Evolutionary conservation across 30 jellyfish, hydroid and myxozoan species (phyloP).

Genomic region (Cassiopea andromeda): DNA sequence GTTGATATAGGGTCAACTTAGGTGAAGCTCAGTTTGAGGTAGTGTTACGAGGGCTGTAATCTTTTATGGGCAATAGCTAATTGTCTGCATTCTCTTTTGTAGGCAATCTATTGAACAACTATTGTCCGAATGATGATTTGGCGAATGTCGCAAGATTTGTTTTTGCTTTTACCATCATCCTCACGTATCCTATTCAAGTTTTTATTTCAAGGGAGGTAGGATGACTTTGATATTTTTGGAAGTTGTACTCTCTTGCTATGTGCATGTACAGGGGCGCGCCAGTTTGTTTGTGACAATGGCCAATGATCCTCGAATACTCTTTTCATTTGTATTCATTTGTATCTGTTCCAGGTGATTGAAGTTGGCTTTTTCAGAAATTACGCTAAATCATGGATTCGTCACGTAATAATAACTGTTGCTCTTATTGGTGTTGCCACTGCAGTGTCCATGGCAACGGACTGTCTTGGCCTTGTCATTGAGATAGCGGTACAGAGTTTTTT

Average conservation of each 20-base stretch:
- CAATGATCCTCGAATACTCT: too few species aligned
- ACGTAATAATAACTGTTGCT: constrained; percentile 60
- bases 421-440: constrained; percentile 69
- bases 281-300: too few species aligned
- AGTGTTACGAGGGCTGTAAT: too few species aligned
- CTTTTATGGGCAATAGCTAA: not conserved
- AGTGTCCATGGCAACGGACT: constrained; percentile 82
- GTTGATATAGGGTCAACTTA: too few species aligned
- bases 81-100: not conserved
- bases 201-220: constrained; percentile 80
- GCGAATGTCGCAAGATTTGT: constrained; percentile 80
- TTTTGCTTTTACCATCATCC: constrained; percentile 71
- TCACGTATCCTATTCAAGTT: constrained; percentile 80
- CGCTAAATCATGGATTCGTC: constrained; percentile 64
- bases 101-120: constrained; percentile 74
- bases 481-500: constrained; percentile 57
- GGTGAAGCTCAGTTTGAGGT: too few species aligned
- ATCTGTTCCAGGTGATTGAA: constrained; percentile 53
- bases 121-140: constrained; percentile 73
- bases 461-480: constrained; percentile 80
- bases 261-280: too few species aligned
- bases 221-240: too few species aligned
- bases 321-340: not conserved
- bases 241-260: not conserved
- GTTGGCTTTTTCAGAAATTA: constrained; percentile 70